Conservation (phyloP, 30 jellyfish, hydroid and myxozoan genomes). For the Aurelia aurita region DNA sequence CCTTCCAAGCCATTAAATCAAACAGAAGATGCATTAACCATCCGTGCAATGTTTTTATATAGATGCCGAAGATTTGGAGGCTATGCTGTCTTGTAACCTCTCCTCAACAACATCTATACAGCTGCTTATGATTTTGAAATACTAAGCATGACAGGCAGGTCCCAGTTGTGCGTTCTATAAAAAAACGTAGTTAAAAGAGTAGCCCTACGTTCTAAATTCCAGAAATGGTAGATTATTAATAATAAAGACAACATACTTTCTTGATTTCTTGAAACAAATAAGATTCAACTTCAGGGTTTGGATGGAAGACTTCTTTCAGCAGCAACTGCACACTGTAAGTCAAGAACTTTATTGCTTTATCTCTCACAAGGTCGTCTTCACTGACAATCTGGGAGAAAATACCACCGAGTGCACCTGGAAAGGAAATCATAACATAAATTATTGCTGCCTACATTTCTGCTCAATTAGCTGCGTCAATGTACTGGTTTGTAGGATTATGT, state of each 20-base stretch:
- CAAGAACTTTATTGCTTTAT: constrained; percentile 82
- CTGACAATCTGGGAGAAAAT: constrained; percentile 85
- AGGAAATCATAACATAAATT: neutral
- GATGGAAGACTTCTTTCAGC: constrained; percentile 73
- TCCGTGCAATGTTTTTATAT: no score
- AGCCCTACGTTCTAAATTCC: neutral
- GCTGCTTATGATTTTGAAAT: neutral
- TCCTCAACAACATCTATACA: neutral
- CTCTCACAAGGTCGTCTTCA: constrained; percentile 94
- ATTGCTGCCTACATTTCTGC: no score
- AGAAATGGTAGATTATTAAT: neutral
- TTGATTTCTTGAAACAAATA: constrained; percentile 66
- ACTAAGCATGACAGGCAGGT: no score
- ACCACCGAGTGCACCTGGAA: constrained; percentile 84
- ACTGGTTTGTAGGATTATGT: no score
- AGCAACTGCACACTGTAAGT: constrained; percentile 60
- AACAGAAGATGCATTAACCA: no score
- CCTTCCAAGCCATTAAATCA: no score
- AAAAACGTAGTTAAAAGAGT: neutral
- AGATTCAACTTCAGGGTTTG: constrained; percentile 75
- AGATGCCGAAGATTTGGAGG: no score
- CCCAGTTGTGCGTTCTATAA: no score
- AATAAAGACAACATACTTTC: constrained; percentile 24
- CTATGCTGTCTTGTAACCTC: no score
- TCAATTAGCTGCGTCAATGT: no score